phyloP scores from a whole-genome alignment of 2,888 invertebrate species.

The Bibio marci region DNA sequence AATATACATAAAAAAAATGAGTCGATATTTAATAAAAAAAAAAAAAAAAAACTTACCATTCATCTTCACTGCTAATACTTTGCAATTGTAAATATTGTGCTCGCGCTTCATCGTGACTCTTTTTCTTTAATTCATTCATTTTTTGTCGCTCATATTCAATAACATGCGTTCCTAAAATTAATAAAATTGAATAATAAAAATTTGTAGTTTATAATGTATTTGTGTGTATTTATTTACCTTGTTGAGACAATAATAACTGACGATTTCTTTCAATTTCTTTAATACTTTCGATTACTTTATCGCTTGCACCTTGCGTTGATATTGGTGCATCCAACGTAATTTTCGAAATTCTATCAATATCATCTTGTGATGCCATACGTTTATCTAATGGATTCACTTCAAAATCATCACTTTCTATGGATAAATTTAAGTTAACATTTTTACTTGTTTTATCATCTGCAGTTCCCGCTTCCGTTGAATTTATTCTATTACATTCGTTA shows the following conservation, averaged over 20 bases:
- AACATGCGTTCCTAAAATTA: constrained; percentile 59
- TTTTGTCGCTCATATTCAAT: constrained; percentile 81
- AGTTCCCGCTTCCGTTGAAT: no score
- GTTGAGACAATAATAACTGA: constrained; percentile 70
- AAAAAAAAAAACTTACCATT: constrained; percentile 30
- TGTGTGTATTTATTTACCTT: constrained; percentile 40
- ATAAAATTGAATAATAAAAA: constrained; percentile 4
- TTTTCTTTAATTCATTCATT: constrained; percentile 67
- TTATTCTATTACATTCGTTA: no score
- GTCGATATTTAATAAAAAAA: no score
- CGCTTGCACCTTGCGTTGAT: constrained; percentile 48
- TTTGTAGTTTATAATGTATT: no score
- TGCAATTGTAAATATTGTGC: constrained; percentile 63
- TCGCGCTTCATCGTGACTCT: constrained; percentile 77
- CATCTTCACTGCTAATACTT: constrained; percentile 13
- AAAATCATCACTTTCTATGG: constrained; percentile 27
- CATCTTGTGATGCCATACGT: constrained; percentile 60
- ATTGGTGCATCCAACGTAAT: constrained; percentile 73
- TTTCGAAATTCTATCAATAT: constrained; percentile 74
- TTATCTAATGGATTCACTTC: constrained; percentile 28
- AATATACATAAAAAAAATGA: no score
- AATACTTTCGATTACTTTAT: constrained; percentile 68
- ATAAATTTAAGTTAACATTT: constrained; percentile 21
- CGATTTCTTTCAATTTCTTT: constrained; percentile 81
- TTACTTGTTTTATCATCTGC: no score